A percentile compares a stretch with the other conserved stretches of the same genome.
Evolutionary conservation across 2,888 invertebrate species (phyloP).

Genomic region (Megastigmus dorsalis): DNA sequence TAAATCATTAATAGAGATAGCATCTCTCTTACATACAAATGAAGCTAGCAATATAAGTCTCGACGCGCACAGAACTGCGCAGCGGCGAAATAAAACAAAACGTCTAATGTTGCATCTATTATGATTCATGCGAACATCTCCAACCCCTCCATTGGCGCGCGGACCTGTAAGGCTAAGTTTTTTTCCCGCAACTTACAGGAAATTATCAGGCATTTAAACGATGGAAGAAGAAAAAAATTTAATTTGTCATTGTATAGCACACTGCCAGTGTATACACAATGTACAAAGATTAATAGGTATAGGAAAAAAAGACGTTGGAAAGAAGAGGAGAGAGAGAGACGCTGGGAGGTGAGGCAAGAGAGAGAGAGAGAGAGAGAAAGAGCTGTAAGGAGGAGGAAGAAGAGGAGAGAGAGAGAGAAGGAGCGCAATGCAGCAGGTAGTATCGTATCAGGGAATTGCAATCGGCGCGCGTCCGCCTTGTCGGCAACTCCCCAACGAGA

Average conservation of each 20-base stretch:
- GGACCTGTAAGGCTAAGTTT: too few relatives aligned
- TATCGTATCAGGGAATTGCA: slow-evolving; percentile 72
- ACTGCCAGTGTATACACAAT: neutral
- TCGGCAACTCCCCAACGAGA: slow-evolving; percentile 63
- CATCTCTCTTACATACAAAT: too few relatives aligned
- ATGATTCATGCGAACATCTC: too few relatives aligned
- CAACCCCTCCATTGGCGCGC: too few relatives aligned
- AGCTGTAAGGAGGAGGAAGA: slow-evolving; percentile 63
- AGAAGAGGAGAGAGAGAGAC: neutral
- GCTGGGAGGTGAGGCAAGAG: neutral
- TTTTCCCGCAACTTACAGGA: too few relatives aligned
- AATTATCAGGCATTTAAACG: neutral
- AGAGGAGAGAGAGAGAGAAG: slow-evolving; percentile 38
- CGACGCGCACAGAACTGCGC: too few relatives aligned
- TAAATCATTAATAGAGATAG: too few relatives aligned
- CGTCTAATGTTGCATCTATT: too few relatives aligned
- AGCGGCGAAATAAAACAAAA: too few relatives aligned
- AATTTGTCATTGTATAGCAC: neutral
- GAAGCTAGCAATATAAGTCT: too few relatives aligned
- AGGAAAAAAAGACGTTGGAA: neutral
- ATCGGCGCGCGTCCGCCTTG: slow-evolving; percentile 67
- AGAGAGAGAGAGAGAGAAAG: slow-evolving; percentile 45
- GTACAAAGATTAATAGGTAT: neutral
- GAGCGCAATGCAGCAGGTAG: slow-evolving; percentile 65
- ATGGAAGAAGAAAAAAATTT: neutral